phyloP scores from a whole-genome alignment of 92 coral and sea anemone genomes.

The Epizoanthus fatuus region DNA sequence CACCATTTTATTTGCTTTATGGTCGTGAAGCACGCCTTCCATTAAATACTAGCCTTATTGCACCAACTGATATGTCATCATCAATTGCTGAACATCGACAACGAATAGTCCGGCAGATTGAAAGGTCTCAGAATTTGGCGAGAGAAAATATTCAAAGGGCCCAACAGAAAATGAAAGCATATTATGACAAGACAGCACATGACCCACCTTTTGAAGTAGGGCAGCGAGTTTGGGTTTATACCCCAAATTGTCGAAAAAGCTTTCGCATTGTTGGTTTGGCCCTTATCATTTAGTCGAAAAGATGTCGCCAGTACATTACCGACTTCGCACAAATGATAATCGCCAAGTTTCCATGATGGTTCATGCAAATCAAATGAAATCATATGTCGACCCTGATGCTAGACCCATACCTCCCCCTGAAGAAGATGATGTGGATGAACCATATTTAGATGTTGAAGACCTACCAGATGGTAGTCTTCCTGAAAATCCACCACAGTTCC shows the following conservation, averaged over 20 bases:
- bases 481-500: background rate
- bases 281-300: slow-evolving; percentile 29
- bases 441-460: background rate
- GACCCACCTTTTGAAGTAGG: slow-evolving; percentile 47
- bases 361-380: slow-evolving; percentile 62
- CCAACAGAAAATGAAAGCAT: slow-evolving; percentile 63
- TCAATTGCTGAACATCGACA: slow-evolving; percentile 70
- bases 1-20: slow-evolving; percentile 34
- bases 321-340: slow-evolving; percentile 55
- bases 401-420: slow-evolving; percentile 51
- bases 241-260: slow-evolving; percentile 64
- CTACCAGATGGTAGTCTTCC: background rate
- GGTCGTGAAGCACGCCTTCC: slow-evolving; percentile 58
- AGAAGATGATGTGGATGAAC: background rate
- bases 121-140: slow-evolving; percentile 55
- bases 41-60: slow-evolving; percentile 47
- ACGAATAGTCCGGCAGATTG: slow-evolving; percentile 60
- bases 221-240: slow-evolving; percentile 67
- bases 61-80: slow-evolving; percentile 32
- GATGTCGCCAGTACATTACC: slow-evolving; percentile 24
- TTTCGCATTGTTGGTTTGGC: slow-evolving; percentile 52
- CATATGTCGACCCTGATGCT: slow-evolving; percentile 43
- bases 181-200: slow-evolving; percentile 42
- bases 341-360: slow-evolving; percentile 43
- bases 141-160: too few relatives aligned